These are phyloP conservation scores for Clusia tigrina DNA, from an alignment of 2,888 invertebrate species.

Conservation along the genomic window DNA sequence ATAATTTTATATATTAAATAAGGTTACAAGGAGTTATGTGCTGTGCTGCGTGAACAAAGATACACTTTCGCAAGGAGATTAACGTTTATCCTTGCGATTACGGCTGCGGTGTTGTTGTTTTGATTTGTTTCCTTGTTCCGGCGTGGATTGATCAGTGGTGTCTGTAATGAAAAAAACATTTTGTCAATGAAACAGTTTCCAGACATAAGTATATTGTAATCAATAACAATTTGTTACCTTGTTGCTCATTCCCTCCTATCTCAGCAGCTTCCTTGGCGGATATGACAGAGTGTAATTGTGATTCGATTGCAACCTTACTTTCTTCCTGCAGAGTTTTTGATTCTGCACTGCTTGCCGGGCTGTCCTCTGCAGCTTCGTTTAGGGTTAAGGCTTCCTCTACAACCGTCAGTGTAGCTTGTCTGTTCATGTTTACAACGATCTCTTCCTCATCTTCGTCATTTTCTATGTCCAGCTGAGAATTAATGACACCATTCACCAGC, in stretches of 20 bases:
- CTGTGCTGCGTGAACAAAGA: no score
- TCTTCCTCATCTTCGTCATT: slow-evolving; percentile 42
- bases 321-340: no score
- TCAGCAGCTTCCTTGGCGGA: slow-evolving; percentile 37
- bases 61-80: not conserved
- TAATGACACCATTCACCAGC: slow-evolving; percentile 38
- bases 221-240: slow-evolving; percentile 12
- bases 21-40: slow-evolving; percentile 7
- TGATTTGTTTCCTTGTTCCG: slow-evolving; percentile 32
- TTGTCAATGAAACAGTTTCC: no score
- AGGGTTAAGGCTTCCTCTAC: slow-evolving; percentile 14
- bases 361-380: not conserved
- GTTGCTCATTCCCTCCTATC: slow-evolving; percentile 21
- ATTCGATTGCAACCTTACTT: slow-evolving; percentile 21
- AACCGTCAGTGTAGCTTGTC: slow-evolving; percentile 17
- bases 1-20: not conserved
- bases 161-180: no score
- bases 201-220: no score
- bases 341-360: not conserved
- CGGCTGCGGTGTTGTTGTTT: slow-evolving; percentile 35
- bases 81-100: slow-evolving; percentile 34
- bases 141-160: slow-evolving; percentile 13
- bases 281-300: slow-evolving; percentile 27
- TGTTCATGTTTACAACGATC: slow-evolving; percentile 22
- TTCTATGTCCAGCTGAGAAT: slow-evolving; percentile 40